A percentile compares a stretch with the other conserved stretches of the same genome.
Conservation (phyloP, 2,113 vertebrate species). For the Raja brachyura region DNA sequence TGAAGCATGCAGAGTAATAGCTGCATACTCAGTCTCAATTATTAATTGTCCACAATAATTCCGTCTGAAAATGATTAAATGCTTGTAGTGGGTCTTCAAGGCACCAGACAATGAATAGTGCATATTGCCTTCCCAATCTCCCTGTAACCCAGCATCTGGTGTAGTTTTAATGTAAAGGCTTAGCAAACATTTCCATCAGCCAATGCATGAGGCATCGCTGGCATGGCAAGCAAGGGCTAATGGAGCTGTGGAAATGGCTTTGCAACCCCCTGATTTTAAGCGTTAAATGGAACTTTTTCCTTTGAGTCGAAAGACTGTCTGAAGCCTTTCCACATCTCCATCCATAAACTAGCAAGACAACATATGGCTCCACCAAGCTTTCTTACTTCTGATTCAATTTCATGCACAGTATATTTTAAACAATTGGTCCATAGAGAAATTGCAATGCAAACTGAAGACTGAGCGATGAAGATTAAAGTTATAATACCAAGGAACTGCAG, state of each 20-base stretch:
- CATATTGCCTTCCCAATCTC: conserved; percentile 24
- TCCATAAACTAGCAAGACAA: not conserved
- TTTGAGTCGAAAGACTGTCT: too few relatives aligned
- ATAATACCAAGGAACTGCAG: too few relatives aligned
- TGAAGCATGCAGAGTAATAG: conserved; percentile 11
- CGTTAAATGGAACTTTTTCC: not conserved
- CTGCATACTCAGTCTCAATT: conserved; percentile 15
- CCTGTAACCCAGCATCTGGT: conserved; percentile 19
- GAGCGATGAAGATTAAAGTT: too few relatives aligned
- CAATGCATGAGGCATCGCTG: not conserved
- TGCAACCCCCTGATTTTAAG: not conserved
- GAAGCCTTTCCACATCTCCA: not conserved
- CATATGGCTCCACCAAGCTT: not conserved
- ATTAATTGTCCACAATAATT: conserved; percentile 34
- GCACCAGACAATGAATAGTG: conserved; percentile 28
- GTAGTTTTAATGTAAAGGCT: conserved; percentile 22
- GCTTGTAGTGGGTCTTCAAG: conserved; percentile 27
- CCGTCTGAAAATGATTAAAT: conserved; percentile 35
- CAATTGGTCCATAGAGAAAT: not conserved
- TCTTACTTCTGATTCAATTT: not conserved
- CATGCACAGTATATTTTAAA: not conserved
- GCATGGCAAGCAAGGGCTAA: not conserved
- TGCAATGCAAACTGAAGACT: not conserved
- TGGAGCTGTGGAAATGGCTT: not conserved
- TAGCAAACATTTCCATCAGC: conserved; percentile 16